A percentile compares a stretch with the other conserved stretches of the same genome.
phyloP scores from a whole-genome alignment of 2,888 invertebrate species.

The Dolichomitus sp. region DNA sequence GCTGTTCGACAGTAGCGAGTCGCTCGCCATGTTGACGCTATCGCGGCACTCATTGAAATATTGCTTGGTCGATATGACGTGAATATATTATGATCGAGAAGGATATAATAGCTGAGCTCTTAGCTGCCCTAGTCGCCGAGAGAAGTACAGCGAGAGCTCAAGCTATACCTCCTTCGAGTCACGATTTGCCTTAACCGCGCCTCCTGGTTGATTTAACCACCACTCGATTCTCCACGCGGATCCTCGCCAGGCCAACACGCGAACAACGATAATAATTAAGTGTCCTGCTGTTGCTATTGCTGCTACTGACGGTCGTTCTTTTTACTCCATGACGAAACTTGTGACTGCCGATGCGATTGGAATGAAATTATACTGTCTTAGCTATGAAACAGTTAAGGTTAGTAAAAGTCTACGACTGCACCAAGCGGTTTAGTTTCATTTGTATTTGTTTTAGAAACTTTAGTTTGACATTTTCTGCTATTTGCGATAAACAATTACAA shows the following conservation, averaged over 20 bases:
- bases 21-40: conserved; percentile 73
- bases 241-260: conserved; percentile 33
- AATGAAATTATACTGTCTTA: conserved; percentile 50
- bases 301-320: conserved; percentile 18
- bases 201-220: conserved; percentile 41
- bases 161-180: conserved; percentile 53
- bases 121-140: conserved; percentile 23
- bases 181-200: conserved; percentile 54
- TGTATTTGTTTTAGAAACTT: not conserved
- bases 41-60: conserved; percentile 78
- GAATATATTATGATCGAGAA: conserved; percentile 71
- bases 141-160: not conserved
- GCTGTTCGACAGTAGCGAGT: conserved; percentile 69
- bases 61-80: conserved; percentile 71
- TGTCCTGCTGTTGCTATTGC: conserved; percentile 17
- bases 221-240: conserved; percentile 28
- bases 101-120: conserved; percentile 64
- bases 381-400: conserved; percentile 14
- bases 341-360: conserved; percentile 49
- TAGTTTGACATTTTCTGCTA: not conserved
- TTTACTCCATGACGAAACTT: conserved; percentile 42
- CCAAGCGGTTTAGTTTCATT: not conserved
- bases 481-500: not conserved
- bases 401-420: not conserved
- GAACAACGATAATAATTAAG: conserved; percentile 54